Evolutionary conservation across 2,797 vertebrate species (phyloP), one percentile per base, ranked within the genome.

Genomic region (Enteromius unitaeniatus): DNA sequence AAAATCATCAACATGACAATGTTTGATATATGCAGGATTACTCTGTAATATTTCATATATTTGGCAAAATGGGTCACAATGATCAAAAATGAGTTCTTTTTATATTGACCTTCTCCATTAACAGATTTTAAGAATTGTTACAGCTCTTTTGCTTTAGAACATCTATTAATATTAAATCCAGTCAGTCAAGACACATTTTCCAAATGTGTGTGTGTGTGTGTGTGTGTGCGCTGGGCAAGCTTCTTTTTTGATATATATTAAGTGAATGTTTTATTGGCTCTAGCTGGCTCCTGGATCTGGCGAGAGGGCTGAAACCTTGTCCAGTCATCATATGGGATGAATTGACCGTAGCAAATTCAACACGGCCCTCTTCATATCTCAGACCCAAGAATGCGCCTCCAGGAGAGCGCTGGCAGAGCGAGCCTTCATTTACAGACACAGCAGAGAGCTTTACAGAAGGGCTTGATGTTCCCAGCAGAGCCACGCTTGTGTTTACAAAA

Each of bases 241-340:
- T 81, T 76, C 64, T 65, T 55, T 81, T 78, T 2, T 0, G 7
- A 26, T 31, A n/a, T 51, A 68, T 76, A 75, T 86, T 81, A 70
- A 79, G 58, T 68, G 42, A 81, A 62, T 81, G 76, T 86, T 87
- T 86, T 74, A 87, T 82, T 72, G 82, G 68, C 49, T 79, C 17
- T 53, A 23, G 70, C 45, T 81, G 72, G 79, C 73, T 73, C 65
- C 31, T 69, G 78, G 49, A 37, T 19, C 60, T 67, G 69, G 82
- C 34, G 23, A 83, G 31, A 31, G 40, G 76, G 21, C 62, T 60
- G 51, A 45, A 69, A 68, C 40, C 47, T 47, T 8, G 82, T 85
- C 84, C 84, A 86, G 84, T 76, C 64, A 17, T 86, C 78, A 86
- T 86, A 84, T 88, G 84, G 86, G 64, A 88, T 85, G 78, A 88